These are phyloP conservation scores for Hipparchia sbordonii DNA, from an alignment of 2,888 invertebrate genomes.

Conservation along the genomic window DNA sequence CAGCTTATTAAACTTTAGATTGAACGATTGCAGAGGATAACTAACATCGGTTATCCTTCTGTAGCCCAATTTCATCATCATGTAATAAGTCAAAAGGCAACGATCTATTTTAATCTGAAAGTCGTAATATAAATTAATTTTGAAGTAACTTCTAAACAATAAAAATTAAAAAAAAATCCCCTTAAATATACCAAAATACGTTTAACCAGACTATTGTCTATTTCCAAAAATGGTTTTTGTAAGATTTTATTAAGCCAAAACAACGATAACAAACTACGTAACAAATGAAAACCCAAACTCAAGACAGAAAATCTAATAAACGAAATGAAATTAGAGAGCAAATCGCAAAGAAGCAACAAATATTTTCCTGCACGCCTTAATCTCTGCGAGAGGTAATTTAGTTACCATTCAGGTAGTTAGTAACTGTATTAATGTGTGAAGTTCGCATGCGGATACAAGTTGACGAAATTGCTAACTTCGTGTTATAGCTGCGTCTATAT, in stretches of 20 bases:
- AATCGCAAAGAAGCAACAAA: constrained; percentile 35
- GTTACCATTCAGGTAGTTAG: constrained; percentile 39
- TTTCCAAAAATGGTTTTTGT: background rate
- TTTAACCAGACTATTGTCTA: background rate
- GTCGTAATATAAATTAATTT: background rate
- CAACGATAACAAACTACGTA: constrained; percentile 2
- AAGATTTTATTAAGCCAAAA: constrained; percentile 1
- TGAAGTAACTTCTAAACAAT: too few relatives aligned
- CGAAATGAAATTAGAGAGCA: constrained; percentile 31
- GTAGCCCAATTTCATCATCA: too few relatives aligned
- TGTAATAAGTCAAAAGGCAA: too few relatives aligned
- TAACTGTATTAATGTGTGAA: constrained; percentile 37
- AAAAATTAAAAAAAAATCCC: too few relatives aligned
- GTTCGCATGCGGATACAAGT: constrained; percentile 22
- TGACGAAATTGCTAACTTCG: constrained; percentile 22
- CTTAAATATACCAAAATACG: background rate
- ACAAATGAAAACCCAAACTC: constrained; percentile 24
- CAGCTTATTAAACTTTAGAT: constrained; percentile 3
- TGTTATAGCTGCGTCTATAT: background rate
- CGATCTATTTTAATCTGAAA: background rate
- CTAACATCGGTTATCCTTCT: too few relatives aligned
- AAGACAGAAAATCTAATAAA: constrained; percentile 17
- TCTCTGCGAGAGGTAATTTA: constrained; percentile 35
- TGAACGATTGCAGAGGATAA: background rate
- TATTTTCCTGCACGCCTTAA: constrained; percentile 33